These are phyloP conservation scores for Cydia strobilella DNA, from an alignment of 1,140 invertebrate genomes.

Conservation along the genomic window DNA sequence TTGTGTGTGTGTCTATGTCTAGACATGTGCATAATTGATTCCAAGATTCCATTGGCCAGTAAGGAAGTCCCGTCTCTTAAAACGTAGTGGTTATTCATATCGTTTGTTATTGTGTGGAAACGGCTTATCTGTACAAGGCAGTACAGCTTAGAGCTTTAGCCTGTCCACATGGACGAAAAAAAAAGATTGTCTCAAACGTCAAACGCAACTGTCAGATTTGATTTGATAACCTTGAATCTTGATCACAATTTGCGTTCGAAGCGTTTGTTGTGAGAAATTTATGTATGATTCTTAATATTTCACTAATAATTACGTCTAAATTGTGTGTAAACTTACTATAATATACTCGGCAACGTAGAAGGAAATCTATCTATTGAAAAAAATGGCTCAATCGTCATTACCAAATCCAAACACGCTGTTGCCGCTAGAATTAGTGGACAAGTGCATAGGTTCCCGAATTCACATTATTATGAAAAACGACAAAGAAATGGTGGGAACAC, in stretches of 20 bases:
- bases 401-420: constrained; percentile 73
- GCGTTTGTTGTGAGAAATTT: constrained; percentile 1
- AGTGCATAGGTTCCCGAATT: constrained; percentile 99
- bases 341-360: background rate
- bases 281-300: background rate
- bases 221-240: background rate
- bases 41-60: no score
- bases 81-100: no score
- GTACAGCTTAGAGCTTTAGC: no score
- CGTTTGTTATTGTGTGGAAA: background rate
- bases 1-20: no score
- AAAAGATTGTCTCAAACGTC: no score
- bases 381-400: constrained; percentile 62
- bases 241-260: background rate
- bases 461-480: constrained; percentile 99
- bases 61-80: no score
- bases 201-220: background rate
- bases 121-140: no score
- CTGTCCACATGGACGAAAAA: no score
- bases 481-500: constrained; percentile 99
- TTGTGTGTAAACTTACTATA: background rate
- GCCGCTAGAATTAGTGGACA: constrained; percentile 96
- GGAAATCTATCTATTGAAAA: constrained; percentile 8
- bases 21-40: no score
- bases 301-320: background rate